Evolutionary conservation across 2,888 invertebrate species (phyloP).

Genomic region (Euzetes globulus): DNA sequence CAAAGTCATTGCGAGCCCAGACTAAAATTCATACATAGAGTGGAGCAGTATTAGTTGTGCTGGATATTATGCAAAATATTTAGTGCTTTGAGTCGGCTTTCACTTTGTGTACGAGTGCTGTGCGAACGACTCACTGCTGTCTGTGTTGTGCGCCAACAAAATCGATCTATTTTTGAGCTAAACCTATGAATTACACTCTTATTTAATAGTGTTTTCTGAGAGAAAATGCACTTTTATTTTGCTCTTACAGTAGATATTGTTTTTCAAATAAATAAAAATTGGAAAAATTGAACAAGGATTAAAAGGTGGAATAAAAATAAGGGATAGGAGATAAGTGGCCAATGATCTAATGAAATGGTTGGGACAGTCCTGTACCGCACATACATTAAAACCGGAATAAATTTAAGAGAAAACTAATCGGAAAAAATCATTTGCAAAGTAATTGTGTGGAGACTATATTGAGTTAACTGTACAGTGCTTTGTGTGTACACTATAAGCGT

Average conservation of each 20-base stretch:
- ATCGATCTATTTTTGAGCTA: neutral
- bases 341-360: neutral
- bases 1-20: neutral
- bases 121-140: neutral
- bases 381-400: neutral
- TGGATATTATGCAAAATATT: constrained; percentile 25
- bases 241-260: neutral
- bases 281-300: neutral
- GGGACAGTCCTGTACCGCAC: too few relatives aligned
- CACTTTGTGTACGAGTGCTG: constrained; percentile 2
- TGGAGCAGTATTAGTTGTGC: neutral
- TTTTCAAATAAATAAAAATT: neutral
- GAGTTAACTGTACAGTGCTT: neutral
- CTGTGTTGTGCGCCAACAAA: constrained; percentile 13
- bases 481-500: neutral
- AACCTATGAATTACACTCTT: neutral
- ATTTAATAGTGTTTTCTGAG: neutral
- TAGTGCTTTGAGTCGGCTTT: constrained; percentile 18
- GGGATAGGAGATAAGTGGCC: neutral
- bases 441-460: constrained; percentile 1
- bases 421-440: neutral
- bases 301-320: neutral
- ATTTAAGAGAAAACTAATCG: neutral
- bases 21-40: neutral
- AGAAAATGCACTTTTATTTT: neutral